Conservation (phyloP, 2,888 invertebrate genomes). For the Chouioia cunea region DNA sequence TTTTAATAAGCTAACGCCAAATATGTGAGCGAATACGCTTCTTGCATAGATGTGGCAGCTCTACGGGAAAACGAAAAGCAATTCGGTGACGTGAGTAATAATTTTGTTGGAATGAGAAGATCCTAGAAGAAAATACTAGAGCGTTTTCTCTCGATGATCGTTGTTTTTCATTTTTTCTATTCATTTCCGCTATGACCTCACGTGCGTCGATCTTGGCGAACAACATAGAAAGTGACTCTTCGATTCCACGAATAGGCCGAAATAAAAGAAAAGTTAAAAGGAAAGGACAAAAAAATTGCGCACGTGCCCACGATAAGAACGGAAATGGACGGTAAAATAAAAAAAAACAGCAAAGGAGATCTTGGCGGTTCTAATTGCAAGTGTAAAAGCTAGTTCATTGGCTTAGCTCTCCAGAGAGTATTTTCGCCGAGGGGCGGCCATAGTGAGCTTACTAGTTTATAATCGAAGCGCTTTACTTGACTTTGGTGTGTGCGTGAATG, state of each 20-base stretch:
- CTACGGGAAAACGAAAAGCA: no score
- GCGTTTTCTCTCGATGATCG: conserved; percentile 1
- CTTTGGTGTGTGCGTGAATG: no score
- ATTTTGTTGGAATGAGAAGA: neutral
- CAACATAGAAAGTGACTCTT: conserved; percentile 3
- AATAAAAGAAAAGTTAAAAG: neutral
- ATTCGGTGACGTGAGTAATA: neutral
- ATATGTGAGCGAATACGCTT: neutral
- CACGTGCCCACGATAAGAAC: neutral
- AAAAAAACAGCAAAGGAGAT: no score
- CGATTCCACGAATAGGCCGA: neutral
- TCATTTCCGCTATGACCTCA: conserved; percentile 1
- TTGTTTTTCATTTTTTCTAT: conserved; percentile 2
- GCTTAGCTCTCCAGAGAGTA: neutral
- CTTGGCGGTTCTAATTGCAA: no score
- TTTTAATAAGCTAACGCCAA: no score
- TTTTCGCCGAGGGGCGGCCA: neutral
- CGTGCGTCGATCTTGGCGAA: neutral
- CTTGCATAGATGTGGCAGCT: neutral
- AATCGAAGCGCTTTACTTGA: neutral
- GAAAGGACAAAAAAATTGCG: neutral
- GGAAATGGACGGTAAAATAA: no score
- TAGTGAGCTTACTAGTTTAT: neutral
- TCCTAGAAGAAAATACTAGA: neutral
- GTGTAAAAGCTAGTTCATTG: neutral